Evolutionary conservation across 2,113 vertebrate species (phyloP).

Genomic region (Pachycephala philippinensis): DNA sequence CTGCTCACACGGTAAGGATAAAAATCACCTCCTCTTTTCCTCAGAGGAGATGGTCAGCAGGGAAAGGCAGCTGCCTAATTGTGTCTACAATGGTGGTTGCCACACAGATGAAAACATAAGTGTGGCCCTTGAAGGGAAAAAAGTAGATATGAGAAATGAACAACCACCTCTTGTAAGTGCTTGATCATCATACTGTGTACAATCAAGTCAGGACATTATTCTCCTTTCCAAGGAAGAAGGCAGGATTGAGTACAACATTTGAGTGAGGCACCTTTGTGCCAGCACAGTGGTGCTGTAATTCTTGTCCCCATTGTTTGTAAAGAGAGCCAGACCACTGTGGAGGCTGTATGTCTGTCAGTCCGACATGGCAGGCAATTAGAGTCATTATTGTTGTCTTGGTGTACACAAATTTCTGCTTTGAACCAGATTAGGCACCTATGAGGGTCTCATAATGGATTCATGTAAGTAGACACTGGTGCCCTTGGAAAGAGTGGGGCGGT

Average conservation of each 20-base stretch:
- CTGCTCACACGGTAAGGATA: conserved; percentile 90
- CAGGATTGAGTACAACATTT: not conserved
- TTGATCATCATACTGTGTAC: not conserved
- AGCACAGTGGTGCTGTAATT: not conserved
- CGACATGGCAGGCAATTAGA: not conserved
- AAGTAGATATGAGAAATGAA: not conserved
- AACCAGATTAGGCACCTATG: not conserved
- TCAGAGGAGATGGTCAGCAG: not conserved
- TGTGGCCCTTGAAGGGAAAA: not conserved
- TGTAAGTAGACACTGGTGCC: not conserved
- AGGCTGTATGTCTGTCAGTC: not conserved
- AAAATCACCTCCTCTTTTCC: not conserved
- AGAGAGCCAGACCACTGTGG: not conserved
- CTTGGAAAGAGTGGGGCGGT: not conserved
- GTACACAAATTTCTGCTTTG: not conserved
- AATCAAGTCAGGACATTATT: not conserved
- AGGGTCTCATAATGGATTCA: not conserved
- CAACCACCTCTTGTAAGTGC: not conserved
- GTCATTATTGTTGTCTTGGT: not conserved
- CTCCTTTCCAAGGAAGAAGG: not conserved
- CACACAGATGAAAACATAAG: not conserved
- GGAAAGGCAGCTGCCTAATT: not conserved
- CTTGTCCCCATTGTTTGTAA: not conserved
- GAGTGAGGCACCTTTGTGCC: not conserved
- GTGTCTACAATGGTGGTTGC: not conserved